A percentile compares a stretch with the other conserved stretches of the same genome.
These are phyloP conservation scores for Biston betularia DNA, from an alignment of 2,888 invertebrate species.

Conservation along the genomic window DNA sequence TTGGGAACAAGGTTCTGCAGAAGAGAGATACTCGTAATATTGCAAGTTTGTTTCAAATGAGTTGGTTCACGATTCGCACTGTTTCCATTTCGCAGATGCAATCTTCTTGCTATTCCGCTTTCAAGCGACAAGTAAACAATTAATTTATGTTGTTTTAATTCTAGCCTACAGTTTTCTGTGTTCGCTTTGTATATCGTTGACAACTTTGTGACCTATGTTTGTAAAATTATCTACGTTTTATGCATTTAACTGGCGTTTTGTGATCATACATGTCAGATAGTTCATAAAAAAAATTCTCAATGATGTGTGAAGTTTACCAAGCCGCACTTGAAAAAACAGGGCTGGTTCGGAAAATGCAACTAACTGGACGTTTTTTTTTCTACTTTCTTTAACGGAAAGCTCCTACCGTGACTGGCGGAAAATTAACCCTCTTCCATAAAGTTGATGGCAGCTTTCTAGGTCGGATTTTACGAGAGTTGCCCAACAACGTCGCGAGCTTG, in stretches of 20 bases:
- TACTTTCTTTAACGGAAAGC: not conserved
- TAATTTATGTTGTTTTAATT: constrained; percentile 40
- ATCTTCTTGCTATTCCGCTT: constrained; percentile 62
- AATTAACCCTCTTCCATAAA: constrained; percentile 33
- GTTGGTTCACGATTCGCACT: constrained; percentile 51
- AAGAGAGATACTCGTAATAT: constrained; percentile 35
- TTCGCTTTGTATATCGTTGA: constrained; percentile 14
- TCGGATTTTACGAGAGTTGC: constrained; percentile 46
- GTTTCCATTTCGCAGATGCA: constrained; percentile 60
- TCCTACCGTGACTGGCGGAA: constrained; percentile 7
- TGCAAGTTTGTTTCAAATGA: constrained; percentile 59
- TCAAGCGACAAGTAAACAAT: constrained; percentile 58
- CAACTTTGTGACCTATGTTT: not conserved
- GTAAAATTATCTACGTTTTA: not conserved
- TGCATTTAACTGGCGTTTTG: not conserved
- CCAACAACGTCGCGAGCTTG: constrained; percentile 47
- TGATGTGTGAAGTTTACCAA: too few species aligned
- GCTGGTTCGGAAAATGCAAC: not conserved
- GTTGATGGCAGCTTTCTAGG: constrained; percentile 41
- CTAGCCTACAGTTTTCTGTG: constrained; percentile 3
- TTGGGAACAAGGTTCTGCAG: constrained; percentile 48
- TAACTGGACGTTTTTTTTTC: constrained; percentile 1
- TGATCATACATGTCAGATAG: not conserved
- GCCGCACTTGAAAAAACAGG: too few species aligned
- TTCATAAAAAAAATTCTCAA: too few species aligned